These are phyloP conservation scores for Lepus oiostolus DNA, from an alignment of 2,797 vertebrate species.

Conservation along the genomic window DNA sequence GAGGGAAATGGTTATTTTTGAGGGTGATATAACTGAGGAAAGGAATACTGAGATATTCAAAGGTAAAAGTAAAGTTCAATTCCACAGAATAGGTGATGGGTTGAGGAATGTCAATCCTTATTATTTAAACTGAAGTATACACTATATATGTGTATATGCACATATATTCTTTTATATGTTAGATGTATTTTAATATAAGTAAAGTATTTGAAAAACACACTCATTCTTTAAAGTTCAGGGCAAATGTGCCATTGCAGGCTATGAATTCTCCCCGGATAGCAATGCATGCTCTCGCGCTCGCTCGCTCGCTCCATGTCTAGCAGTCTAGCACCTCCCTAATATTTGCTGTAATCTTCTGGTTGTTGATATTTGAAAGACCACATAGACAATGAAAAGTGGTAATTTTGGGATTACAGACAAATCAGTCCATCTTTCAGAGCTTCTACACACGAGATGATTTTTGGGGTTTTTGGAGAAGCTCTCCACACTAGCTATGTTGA, in stretches of 20 bases:
- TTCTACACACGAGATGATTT: not conserved
- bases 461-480: not conserved
- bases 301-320: not conserved
- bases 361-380: not conserved
- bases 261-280: not conserved
- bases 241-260: not conserved
- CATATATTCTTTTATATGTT: not conserved
- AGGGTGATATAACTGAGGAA: not conserved
- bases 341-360: not conserved
- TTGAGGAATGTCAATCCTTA: constrained; percentile 13
- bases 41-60: not conserved
- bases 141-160: not conserved
- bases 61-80: not conserved
- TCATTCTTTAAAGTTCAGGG: not conserved
- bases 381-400: not conserved
- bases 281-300: not conserved
- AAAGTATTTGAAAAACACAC: not conserved
- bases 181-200: not conserved
- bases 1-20: not conserved
- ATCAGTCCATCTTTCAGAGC: not conserved
- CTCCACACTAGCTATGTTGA: not conserved
- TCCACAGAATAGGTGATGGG: not conserved
- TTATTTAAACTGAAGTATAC: not conserved
- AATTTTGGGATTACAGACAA: not conserved
- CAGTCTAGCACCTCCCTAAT: not conserved